Evolutionary conservation across 2,113 vertebrate species (phyloP).

Genomic region (Tetraodon nigroviridis): DNA sequence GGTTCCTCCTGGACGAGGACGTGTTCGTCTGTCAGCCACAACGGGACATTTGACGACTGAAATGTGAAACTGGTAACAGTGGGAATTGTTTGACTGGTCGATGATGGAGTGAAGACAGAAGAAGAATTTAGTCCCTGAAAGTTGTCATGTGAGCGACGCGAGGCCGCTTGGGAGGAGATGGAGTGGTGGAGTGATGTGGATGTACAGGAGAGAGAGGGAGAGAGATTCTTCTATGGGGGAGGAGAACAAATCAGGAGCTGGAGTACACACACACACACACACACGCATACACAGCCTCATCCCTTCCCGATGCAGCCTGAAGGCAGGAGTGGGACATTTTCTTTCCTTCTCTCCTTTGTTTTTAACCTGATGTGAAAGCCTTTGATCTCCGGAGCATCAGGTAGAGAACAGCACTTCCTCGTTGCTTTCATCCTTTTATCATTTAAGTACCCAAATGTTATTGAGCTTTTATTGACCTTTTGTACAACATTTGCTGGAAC

Average conservation of each 20-base stretch:
- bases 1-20: background rate
- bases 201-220: background rate
- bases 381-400: too few relatives aligned
- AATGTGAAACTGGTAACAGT: background rate
- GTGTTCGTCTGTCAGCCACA: background rate
- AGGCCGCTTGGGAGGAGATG: background rate
- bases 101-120: slow-evolving; percentile 1
- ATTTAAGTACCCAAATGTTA: too few relatives aligned
- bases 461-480: too few relatives aligned
- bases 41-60: too few relatives aligned
- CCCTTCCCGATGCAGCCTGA: slow-evolving; percentile 10
- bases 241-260: slow-evolving; percentile 35
- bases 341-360: background rate
- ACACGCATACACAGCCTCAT: slow-evolving; percentile 21
- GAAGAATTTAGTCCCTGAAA: slow-evolving; percentile 23
- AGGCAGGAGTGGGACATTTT: slow-evolving; percentile 16
- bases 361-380: background rate
- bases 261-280: slow-evolving; percentile 19
- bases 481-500: too few relatives aligned
- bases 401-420: too few relatives aligned
- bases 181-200: slow-evolving; percentile 5
- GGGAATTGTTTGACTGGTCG: slow-evolving; percentile 20
- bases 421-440: too few relatives aligned
- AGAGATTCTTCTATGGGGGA: slow-evolving; percentile 12
- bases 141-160: slow-evolving; percentile 13